Evolutionary conservation across 2,888 invertebrate genomes (phyloP).

Genomic region (Plebejus argus): DNA sequence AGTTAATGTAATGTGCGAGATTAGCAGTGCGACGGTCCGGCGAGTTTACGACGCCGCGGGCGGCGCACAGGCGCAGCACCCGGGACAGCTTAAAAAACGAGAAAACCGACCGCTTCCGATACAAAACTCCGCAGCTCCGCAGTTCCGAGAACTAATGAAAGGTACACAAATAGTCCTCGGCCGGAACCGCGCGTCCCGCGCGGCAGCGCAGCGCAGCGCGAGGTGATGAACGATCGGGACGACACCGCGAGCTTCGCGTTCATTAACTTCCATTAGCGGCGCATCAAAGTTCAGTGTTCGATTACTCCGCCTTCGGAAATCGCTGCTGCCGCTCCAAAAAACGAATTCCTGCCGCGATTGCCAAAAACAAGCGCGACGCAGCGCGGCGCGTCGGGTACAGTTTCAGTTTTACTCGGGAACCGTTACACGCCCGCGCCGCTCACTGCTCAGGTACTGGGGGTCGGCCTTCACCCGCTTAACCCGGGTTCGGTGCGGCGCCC

Average conservation of each 20-base stretch:
- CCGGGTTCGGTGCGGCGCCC: neutral
- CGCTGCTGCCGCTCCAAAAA: neutral
- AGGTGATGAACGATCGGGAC: slow-evolving; percentile 61
- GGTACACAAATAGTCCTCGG: slow-evolving; percentile 68
- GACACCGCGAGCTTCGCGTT: slow-evolving; percentile 54
- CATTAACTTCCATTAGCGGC: slow-evolving; percentile 19
- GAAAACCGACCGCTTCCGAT: slow-evolving; percentile 66
- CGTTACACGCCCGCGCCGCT: neutral
- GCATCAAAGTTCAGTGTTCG: slow-evolving; percentile 20
- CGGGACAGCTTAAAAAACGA: slow-evolving; percentile 58
- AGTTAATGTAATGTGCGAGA: neutral
- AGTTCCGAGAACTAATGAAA: slow-evolving; percentile 76
- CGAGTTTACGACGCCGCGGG: neutral
- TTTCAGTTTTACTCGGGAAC: neutral
- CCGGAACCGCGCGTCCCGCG: slow-evolving; percentile 66
- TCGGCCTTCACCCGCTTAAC: neutral
- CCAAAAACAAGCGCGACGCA: neutral
- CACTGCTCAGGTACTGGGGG: neutral
- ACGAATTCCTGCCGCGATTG: neutral
- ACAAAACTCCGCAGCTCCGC: slow-evolving; percentile 70
- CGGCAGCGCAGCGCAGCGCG: slow-evolving; percentile 46
- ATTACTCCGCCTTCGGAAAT: neutral
- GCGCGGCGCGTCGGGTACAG: neutral
- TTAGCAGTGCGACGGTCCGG: neutral
- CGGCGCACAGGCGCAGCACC: neutral